Conservation (phyloP, 2,888 invertebrate species). For the Crioceris asparagi region DNA sequence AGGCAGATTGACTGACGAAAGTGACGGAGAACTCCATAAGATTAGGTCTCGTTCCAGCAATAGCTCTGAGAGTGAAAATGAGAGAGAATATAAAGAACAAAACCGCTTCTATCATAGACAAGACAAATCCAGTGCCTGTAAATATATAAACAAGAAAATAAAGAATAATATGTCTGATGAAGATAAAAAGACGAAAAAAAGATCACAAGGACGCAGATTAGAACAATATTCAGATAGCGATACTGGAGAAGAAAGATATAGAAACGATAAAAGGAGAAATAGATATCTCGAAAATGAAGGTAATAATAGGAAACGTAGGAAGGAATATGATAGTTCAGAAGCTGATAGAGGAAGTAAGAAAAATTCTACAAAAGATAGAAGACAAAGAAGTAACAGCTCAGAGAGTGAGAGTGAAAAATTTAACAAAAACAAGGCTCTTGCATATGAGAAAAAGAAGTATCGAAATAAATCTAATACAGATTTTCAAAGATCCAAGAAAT, state of each 20-base stretch:
- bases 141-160: too few relatives aligned
- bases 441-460: too few relatives aligned
- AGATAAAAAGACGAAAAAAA: too few relatives aligned
- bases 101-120: too few relatives aligned
- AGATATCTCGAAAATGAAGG: background rate
- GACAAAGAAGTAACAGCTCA: constrained; percentile 5
- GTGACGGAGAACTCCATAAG: constrained; percentile 23
- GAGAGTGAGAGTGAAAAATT: background rate
- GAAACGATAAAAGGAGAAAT: constrained; percentile 1
- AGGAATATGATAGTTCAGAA: constrained; percentile 12
- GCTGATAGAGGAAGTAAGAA: constrained; percentile 7
- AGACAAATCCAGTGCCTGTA: too few relatives aligned
- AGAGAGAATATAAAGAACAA: too few relatives aligned
- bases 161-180: too few relatives aligned
- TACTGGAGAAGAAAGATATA: constrained; percentile 10
- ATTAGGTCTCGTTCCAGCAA: too few relatives aligned
- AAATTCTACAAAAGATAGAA: constrained; percentile 6
- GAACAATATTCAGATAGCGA: constrained; percentile 17
- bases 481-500: background rate
- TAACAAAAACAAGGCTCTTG: background rate
- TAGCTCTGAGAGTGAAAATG: too few relatives aligned
- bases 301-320: constrained; percentile 21
- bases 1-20: constrained; percentile 34
- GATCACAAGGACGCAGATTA: too few relatives aligned
- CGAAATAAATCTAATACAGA: too few relatives aligned